Base-by-base conservation (phyloP, 2,888 invertebrate genomes). In the Cancer borealis region DNA sequence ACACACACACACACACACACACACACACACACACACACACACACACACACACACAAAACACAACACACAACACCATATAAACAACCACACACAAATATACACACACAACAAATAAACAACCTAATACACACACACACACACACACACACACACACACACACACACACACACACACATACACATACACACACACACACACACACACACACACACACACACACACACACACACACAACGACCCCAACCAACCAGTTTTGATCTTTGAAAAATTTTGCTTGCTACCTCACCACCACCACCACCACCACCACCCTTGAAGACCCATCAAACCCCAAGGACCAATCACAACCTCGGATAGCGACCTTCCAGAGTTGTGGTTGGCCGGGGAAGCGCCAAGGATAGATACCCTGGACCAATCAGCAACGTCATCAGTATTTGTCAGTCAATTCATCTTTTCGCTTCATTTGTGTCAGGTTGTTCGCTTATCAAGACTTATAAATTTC, bases 371-470 rank as follows among this genome's bases (percentile, higher is more conserved):
- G 88, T 92, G 88, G 60, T 92, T 92, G 92, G 92, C 30, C 60
- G 17, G 26, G 26, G 39, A 14, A 39, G 39, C 39, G 45, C 14
- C 45, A 26, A 39, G 49, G 88, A n/a, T 49, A 21, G 39, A 39
- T 87, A 39, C 21, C 66, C 12, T 49, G 46, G 30, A 39, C 73
- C 90, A 93, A 93, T 93, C 93, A 90, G 66, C 89, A 90, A 47
- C 93, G 92, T 93, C 93, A 93, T 93, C 93, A 93, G 93, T 49
- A 90, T 93, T 93, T 89, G 93, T 93, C 93, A 93, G 93, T 93
- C 93, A 93, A 93, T 93, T 90, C 93, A 93, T 93, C 93, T 93
- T 89, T 93, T 73, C 89, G 79, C 66, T 93, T 93, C 93, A 93
- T 93, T 93, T 93, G 90, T 93, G 93, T 87, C 93, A 79, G 60